Base-by-base conservation (phyloP, 2,888 invertebrate genomes). In the Diaprepes abbreviatus region DNA sequence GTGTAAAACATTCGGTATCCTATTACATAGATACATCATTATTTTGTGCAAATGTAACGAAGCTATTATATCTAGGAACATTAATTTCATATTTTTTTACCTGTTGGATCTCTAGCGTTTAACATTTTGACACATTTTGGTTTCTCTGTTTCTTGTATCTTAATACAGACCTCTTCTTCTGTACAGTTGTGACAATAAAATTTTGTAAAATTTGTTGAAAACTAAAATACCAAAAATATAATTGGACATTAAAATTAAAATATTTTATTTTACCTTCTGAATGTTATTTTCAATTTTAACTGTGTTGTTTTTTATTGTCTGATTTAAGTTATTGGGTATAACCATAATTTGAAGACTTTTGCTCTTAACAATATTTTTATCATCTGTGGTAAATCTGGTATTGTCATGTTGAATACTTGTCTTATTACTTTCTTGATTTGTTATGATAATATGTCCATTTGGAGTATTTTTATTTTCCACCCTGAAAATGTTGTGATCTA, bases 71-170 rank as follows among this genome's bases (percentile, higher is more conserved):
- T n/a, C n/a, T n/a, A n/a, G n/a, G n/a, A n/a, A n/a, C n/a, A n/a
- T n/a, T n/a, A n/a, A n/a, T n/a, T n/a, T n/a, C n/a, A n/a, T n/a
- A n/a, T n/a, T n/a, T n/a, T n/a, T n/a, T 38, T 64, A 71, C 71
- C 72, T 59, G 84, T 84, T 0, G 83, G 84, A 73, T 85, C 85
- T 14, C 76, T 79, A 9, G 55, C 35, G 72, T 84, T 83, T 2
- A 74, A n/a, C 12, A 76, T 76, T 64, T 63, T 54, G 3, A 77
- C 66, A 66, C 85, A 85, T 68, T 75, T 74, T 10, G 84, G 83
- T 33, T 70, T 73, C 3, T 75, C 76, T 3, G 66, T 74, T 73
- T 81, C 80, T 6, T 76, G 67, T 0, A 74, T 68, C 75, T 83
- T 83, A 48, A 83, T 64, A 54, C 84, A 83, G 7, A 84, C 74